These are phyloP conservation scores for Mycogona germanica DNA, from an alignment of 2,888 invertebrate genomes.

Conservation along the genomic window DNA sequence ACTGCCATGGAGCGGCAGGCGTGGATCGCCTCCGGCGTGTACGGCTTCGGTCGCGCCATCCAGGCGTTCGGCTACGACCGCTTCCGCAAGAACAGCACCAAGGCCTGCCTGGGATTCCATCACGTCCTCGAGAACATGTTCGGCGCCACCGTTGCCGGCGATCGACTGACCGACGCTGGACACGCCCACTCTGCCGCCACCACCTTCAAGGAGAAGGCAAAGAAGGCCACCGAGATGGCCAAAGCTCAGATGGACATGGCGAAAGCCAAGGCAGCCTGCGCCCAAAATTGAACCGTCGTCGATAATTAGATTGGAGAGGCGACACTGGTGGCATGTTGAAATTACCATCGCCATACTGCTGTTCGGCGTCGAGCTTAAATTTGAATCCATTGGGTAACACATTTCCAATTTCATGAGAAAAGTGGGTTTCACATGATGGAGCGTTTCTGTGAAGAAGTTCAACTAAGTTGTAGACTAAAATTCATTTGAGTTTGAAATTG, in stretches of 20 bases:
- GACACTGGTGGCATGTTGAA: background rate
- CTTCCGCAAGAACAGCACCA: constrained; percentile 70
- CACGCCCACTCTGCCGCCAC: constrained; percentile 5
- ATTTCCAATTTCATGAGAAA: too few species aligned
- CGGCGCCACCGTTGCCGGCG: too few species aligned
- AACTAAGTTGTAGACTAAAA: too few species aligned
- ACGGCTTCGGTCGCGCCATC: constrained; percentile 75
- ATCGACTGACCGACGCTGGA: background rate
- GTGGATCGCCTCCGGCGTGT: constrained; percentile 79
- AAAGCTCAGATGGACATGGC: too few species aligned
- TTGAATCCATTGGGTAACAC: too few species aligned
- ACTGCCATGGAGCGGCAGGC: constrained; percentile 70
- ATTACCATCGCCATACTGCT: background rate
- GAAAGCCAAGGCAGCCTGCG: too few species aligned
- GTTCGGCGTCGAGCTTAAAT: too few species aligned
- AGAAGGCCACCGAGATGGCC: constrained; percentile 67
- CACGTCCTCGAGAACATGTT: constrained; percentile 47
- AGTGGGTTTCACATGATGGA: too few species aligned
- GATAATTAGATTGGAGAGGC: background rate
- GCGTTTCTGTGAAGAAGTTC: too few species aligned
- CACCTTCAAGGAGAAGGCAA: constrained; percentile 64
- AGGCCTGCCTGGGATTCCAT: constrained; percentile 76
- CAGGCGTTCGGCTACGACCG: constrained; percentile 80
- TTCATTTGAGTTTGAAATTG: too few species aligned
- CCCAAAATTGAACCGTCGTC: too few species aligned